A percentile compares a stretch with the other conserved stretches of the same genome.
These are phyloP conservation scores for Limnothrissa miodon DNA, from an alignment of 2,113 vertebrate genomes.

Conservation along the genomic window DNA sequence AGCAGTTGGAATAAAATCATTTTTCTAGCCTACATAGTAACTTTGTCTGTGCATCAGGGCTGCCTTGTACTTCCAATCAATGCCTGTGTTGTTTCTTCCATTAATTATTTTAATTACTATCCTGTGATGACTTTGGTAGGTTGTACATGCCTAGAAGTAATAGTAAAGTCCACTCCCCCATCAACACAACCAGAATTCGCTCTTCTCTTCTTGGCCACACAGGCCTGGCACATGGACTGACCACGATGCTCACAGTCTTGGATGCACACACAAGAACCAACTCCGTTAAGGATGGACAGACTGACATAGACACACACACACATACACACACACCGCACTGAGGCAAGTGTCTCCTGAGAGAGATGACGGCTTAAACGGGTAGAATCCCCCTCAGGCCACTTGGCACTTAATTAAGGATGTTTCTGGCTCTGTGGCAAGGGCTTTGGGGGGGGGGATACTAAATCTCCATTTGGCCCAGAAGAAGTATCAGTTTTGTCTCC, in stretches of 20 bases:
- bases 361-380: conserved; percentile 52
- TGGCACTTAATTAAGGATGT: conserved; percentile 57
- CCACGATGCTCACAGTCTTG: not conserved
- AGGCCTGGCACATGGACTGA: not conserved
- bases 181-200: not conserved
- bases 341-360: conserved; percentile 39
- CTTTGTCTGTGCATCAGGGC: too few species aligned
- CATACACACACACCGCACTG: conserved; percentile 30
- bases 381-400: conserved; percentile 54
- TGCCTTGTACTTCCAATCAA: not conserved
- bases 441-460: conserved; percentile 33
- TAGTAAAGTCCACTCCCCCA: not conserved
- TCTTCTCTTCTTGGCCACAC: not conserved
- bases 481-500: conserved; percentile 52
- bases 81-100: not conserved
- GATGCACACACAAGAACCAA: not conserved
- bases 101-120: not conserved
- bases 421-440: conserved; percentile 52
- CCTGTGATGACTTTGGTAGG: not conserved
- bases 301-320: conserved; percentile 15
- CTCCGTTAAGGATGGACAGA: not conserved
- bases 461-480: conserved; percentile 51
- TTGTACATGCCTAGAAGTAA: not conserved
- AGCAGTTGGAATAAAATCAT: too few species aligned
- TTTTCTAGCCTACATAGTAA: too few species aligned